Conservation (phyloP, 2,797 vertebrate species). For the Botia almorhae region DNA sequence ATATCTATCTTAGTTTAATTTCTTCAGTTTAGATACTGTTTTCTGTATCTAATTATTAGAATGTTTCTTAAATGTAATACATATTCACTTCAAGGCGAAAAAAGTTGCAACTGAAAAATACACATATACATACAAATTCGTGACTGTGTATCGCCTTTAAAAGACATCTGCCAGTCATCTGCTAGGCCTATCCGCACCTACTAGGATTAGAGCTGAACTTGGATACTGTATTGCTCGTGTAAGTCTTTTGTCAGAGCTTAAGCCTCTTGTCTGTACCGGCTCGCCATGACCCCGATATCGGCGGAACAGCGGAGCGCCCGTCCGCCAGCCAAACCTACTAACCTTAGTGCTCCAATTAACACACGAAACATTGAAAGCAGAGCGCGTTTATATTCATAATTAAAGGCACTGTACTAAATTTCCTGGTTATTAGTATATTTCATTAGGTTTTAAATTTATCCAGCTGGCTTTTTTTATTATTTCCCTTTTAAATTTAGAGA, state of each 20-base stretch:
- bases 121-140: neutral
- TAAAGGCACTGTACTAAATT: neutral
- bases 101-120: neutral
- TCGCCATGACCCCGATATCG: slow-evolving; percentile 70
- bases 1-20: no score
- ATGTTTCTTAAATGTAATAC: neutral
- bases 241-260: slow-evolving; percentile 71
- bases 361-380: neutral
- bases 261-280: slow-evolving; percentile 72
- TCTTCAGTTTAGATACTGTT: neutral
- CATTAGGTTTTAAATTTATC: neutral
- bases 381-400: neutral
- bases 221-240: slow-evolving; percentile 70
- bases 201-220: slow-evolving; percentile 74
- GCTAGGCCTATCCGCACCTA: slow-evolving; percentile 21
- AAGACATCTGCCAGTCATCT: slow-evolving; percentile 14
- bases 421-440: neutral
- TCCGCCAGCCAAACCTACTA: neutral
- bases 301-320: slow-evolving; percentile 29
- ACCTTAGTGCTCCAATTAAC: slow-evolving; percentile 8
- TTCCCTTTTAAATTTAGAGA: neutral
- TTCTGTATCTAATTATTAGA: neutral
- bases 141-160: neutral
- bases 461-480: neutral
- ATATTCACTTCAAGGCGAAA: neutral